Evolutionary conservation across 2,113 vertebrate species (phyloP).

Genomic region (Euleptes europaea): DNA sequence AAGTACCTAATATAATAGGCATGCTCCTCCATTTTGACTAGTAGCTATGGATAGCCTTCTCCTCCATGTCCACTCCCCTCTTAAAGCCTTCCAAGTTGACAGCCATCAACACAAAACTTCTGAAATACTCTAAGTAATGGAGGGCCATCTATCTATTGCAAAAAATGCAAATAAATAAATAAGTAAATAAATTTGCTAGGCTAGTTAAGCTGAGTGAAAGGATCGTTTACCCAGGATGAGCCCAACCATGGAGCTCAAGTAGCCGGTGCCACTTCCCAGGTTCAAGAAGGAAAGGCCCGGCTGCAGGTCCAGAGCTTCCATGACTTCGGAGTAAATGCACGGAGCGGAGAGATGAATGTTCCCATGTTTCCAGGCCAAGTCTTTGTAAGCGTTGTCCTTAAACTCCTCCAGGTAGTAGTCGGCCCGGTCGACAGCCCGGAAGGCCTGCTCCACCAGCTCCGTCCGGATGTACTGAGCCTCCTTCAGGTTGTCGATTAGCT

Average conservation of each 20-base stretch:
- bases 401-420: conserved; percentile 98
- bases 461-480: conserved; percentile 96
- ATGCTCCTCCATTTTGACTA: too few species aligned
- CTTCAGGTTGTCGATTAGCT: conserved; percentile 95
- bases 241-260: conserved; percentile 98
- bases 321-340: conserved; percentile 97
- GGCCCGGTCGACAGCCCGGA: conserved; percentile 91
- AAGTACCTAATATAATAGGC: too few species aligned
- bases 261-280: conserved; percentile 95
- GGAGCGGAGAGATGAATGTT: conserved; percentile 97
- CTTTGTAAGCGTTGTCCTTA: conserved; percentile 96
- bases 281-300: conserved; percentile 95
- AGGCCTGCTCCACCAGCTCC: conserved; percentile 92
- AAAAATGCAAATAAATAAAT: too few species aligned
- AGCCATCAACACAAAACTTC: too few species aligned
- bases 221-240: conserved; percentile 88
- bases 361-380: conserved; percentile 95
- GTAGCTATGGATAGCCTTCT: too few species aligned
- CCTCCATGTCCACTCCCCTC: too few species aligned
- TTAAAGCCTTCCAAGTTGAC: too few species aligned
- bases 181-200: too few species aligned
- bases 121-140: too few species aligned
- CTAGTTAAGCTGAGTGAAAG: not conserved
- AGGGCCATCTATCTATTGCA: too few species aligned
- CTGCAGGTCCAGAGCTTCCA: conserved; percentile 95